Evolutionary conservation across 2,113 vertebrate genomes (phyloP).

Genomic region (Aythya baeri): DNA sequence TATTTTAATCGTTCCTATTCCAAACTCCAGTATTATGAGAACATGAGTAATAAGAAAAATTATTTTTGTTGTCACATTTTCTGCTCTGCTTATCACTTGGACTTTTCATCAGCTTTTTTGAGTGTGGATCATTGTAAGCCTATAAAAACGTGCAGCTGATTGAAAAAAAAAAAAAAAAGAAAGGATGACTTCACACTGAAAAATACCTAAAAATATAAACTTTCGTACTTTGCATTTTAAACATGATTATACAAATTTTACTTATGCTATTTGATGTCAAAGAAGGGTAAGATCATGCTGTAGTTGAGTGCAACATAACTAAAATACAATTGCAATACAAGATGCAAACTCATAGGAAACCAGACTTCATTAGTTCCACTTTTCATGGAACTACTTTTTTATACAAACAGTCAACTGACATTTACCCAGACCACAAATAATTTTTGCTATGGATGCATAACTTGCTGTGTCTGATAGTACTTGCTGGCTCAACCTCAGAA

Average conservation of each 20-base stretch:
- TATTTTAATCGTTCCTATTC: conserved; percentile 1
- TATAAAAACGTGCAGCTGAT: neutral
- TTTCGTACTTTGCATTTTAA: neutral
- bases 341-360: neutral
- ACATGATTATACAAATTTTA: neutral
- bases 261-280: neutral
- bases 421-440: neutral
- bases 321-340: neutral
- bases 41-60: neutral
- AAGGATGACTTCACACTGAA: neutral
- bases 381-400: neutral
- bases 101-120: neutral
- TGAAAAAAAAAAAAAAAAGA: neutral
- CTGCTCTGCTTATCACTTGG: neutral
- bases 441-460: neutral
- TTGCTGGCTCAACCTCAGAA: neutral
- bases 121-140: neutral
- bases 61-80: neutral
- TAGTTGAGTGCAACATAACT: neutral
- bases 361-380: neutral
- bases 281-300: neutral
- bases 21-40: neutral
- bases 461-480: neutral
- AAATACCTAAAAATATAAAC: neutral
- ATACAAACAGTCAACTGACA: neutral